phyloP scores from a whole-genome alignment of 1,140 invertebrate genomes.

The Pomacea maculata region DNA sequence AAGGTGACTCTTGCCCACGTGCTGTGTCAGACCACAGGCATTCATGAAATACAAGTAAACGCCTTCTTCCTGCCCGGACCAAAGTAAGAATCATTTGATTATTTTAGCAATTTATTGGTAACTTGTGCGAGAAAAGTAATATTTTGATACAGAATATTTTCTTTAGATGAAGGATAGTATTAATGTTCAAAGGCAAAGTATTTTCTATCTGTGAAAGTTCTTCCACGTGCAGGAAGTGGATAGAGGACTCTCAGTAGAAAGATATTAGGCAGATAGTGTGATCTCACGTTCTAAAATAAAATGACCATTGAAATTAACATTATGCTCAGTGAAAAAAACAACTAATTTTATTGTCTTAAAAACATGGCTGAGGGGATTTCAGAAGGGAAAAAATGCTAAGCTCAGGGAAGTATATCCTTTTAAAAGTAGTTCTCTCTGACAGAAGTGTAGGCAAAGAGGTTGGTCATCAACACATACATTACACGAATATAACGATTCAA shows the following conservation, averaged over 20 bases:
- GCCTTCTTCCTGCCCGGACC: conserved; percentile 10
- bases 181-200: not conserved
- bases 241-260: not conserved
- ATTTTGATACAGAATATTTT: not conserved
- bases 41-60: conserved; percentile 7
- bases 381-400: no score
- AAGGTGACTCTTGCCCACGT: conserved; percentile 19
- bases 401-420: no score
- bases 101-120: not conserved
- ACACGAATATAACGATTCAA: no score
- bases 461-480: no score
- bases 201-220: not conserved
- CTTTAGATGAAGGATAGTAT: not conserved
- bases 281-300: no score
- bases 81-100: not conserved
- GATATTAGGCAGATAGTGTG: no score
- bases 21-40: conserved; percentile 10
- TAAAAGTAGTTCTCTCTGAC: no score
- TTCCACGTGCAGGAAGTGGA: not conserved
- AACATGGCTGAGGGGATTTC: no score
- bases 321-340: no score
- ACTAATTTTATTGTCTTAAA: no score
- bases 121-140: not conserved
- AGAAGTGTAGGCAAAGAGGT: no score
- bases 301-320: no score